A percentile compares a stretch with the other conserved stretches of the same genome.
Evolutionary conservation across 2,797 vertebrate species (phyloP).

Genomic region (Crenuchus spilurus): DNA sequence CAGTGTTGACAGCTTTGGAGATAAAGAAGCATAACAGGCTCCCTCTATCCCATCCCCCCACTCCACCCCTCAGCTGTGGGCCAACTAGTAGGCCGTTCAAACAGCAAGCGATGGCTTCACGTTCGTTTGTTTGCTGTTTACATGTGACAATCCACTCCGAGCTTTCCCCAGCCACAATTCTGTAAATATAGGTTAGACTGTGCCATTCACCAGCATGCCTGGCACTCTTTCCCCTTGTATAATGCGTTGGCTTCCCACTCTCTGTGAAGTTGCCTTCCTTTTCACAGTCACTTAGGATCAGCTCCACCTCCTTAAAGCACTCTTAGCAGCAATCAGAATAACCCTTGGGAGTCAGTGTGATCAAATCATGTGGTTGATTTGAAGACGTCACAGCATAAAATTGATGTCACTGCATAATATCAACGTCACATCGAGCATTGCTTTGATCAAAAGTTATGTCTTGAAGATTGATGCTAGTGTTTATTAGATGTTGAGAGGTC

Average conservation of each 20-base stretch:
- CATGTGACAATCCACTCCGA: conserved; percentile 23
- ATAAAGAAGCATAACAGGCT: conserved; percentile 11
- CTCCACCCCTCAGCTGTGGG: conserved; percentile 15
- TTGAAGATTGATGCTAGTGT: too few species aligned
- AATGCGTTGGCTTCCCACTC: conserved; percentile 24
- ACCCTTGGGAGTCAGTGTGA: too few species aligned
- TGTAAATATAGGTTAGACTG: conserved; percentile 35
- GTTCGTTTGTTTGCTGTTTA: conserved; percentile 37
- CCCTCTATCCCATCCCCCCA: background rate
- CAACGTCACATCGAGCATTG: too few species aligned
- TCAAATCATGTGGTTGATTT: too few species aligned
- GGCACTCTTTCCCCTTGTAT: conserved; percentile 12
- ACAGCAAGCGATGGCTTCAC: conserved; percentile 1
- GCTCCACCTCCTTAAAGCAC: background rate
- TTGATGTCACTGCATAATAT: too few species aligned
- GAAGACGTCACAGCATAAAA: too few species aligned
- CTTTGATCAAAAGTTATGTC: too few species aligned
- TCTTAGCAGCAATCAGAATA: too few species aligned
- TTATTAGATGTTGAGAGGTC: too few species aligned
- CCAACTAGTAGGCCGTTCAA: conserved; percentile 20
- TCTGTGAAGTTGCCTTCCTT: conserved; percentile 3
- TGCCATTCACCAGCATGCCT: conserved; percentile 7
- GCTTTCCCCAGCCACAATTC: conserved; percentile 11
- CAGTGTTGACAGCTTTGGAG: conserved; percentile 26
- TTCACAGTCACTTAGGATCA: background rate